These are phyloP conservation scores for Oasisia sp. DNA, from an alignment of 2,888 invertebrate species.

Conservation along the genomic window DNA sequence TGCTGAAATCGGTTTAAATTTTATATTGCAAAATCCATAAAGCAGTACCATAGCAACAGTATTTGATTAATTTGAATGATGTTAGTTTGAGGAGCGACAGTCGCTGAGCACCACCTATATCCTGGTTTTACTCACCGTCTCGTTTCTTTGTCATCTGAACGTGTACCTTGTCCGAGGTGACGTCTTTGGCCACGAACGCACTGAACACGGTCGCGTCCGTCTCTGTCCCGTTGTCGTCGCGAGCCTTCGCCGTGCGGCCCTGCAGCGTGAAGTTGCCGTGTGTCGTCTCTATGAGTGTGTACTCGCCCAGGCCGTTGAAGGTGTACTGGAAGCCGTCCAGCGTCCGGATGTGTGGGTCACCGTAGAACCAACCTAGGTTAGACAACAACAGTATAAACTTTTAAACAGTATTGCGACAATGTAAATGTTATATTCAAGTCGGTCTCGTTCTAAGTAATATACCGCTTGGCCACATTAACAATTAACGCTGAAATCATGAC, in stretches of 20 bases:
- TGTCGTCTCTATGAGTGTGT: not conserved
- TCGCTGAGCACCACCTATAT: too few relatives aligned
- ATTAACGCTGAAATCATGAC: not conserved
- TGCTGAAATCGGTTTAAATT: too few relatives aligned
- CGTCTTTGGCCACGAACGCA: not conserved
- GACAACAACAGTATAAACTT: not conserved
- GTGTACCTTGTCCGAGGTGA: not conserved
- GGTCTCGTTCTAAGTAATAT: not conserved
- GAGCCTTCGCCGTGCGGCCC: not conserved
- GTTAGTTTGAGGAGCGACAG: too few relatives aligned
- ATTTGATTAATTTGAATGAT: too few relatives aligned
- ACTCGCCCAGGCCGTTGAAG: constrained; percentile 23
- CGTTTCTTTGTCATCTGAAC: not conserved
- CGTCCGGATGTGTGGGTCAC: constrained; percentile 23
- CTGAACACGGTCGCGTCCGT: not conserved
- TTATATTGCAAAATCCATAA: too few relatives aligned
- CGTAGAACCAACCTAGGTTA: constrained; percentile 19
- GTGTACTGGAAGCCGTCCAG: constrained; percentile 19
- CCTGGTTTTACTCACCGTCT: not conserved
- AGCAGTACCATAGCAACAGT: too few relatives aligned
- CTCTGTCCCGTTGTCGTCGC: not conserved
- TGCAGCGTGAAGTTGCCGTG: not conserved
- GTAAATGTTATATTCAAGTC: not conserved
- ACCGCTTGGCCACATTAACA: not conserved
- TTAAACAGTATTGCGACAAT: not conserved